phyloP scores from a whole-genome alignment of 2,797 vertebrate species.

The Botia kubotai region DNA sequence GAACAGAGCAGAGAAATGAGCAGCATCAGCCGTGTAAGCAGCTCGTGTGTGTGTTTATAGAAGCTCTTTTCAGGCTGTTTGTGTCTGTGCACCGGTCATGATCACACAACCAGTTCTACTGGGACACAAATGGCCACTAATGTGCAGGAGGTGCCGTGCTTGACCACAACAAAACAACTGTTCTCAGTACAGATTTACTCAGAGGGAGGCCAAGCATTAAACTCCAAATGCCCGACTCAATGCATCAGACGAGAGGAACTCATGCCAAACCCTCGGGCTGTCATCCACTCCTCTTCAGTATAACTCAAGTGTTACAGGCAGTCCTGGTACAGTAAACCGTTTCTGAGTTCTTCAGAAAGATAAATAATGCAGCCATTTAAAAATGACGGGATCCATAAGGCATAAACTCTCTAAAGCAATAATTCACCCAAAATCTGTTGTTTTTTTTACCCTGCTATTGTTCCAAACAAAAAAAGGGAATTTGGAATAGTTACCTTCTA shows the following conservation, averaged over 20 bases:
- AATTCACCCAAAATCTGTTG: no score
- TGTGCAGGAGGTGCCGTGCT: constrained; percentile 67
- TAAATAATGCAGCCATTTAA: background rate
- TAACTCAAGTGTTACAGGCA: background rate
- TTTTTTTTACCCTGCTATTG: no score
- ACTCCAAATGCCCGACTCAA: constrained; percentile 57
- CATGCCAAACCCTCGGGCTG: constrained; percentile 29
- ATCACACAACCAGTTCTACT: constrained; percentile 53
- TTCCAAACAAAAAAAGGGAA: no score
- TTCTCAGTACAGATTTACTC: constrained; percentile 40
- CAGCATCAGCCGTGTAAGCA: constrained; percentile 33
- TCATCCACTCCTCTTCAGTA: constrained; percentile 16
- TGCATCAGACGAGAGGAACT: constrained; percentile 55
- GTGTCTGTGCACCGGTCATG: constrained; percentile 52
- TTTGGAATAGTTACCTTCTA: no score
- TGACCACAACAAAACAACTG: constrained; percentile 57
- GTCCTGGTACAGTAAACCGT: background rate
- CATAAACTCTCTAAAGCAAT: background rate
- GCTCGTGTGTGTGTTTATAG: constrained; percentile 8
- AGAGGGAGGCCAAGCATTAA: constrained; percentile 69
- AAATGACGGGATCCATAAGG: constrained; percentile 8
- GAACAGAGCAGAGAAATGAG: constrained; percentile 24
- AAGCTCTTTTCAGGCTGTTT: constrained; percentile 47
- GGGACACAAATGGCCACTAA: constrained; percentile 50
- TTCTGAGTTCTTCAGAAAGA: background rate